Evolutionary conservation across 1,140 invertebrate genomes (phyloP), one percentile per base, ranked within the genome.

Genomic region (Heliconius eleuchia): DNA sequence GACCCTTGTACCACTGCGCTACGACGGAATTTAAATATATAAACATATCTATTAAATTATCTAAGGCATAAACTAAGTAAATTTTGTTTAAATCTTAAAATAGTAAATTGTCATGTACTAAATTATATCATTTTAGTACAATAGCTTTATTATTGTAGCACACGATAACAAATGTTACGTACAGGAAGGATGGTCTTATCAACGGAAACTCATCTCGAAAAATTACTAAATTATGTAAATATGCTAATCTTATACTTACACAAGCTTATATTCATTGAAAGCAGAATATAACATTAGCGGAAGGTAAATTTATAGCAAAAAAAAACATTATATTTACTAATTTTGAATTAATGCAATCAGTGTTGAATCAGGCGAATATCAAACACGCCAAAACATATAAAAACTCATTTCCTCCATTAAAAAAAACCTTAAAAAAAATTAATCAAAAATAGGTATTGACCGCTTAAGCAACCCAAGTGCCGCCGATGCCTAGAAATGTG

Each of bases 131-230:
- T 11, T 71, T 71, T 71, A 71, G 71, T 39, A 39, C 30, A 71
- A 71, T 39, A 71, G 37, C 37, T 71, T 71, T 39, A 71, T 71
- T 39, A 71, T 71, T 71, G 71, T 71, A 3, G 37, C 34, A 39
- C 34, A 39, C 50, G 77, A 76, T 79, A 76, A 73, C 46, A 71
- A 52, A 18, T 50, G 72, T 71, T 74, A 55, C 34, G 34, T 8
- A 37, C 52, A 77, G 90, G 89, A 91, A 91, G 89, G 91, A 90
- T 91, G 83, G 83, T 80, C 13, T 86, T 91, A 90, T 91, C 89
- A 88, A 80, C 89, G 89, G 90, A 91, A 89, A 87, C 79, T 83
- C 80, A 85, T 85, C 86, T 86, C 77, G 23, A 76, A 76, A 80
- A 50, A 46, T 79, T 74, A 71, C 66, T 79, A 27, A 39, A 71